A percentile compares a stretch with the other conserved stretches of the same genome.
phyloP scores from a whole-genome alignment of 2,113 vertebrate species.

The Heloderma charlesbogerti region DNA sequence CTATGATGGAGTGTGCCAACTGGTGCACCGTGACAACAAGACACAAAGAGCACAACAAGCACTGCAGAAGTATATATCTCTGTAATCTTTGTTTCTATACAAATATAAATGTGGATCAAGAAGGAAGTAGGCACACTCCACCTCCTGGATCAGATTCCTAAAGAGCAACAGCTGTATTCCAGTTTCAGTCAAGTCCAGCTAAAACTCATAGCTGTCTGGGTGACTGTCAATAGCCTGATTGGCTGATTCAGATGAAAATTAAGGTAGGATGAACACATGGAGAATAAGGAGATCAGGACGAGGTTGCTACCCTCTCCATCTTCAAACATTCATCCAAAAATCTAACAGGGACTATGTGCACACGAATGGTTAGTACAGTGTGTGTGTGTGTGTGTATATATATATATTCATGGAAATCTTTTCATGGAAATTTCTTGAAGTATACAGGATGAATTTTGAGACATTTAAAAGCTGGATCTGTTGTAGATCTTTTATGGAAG shows the following conservation, averaged over 20 bases:
- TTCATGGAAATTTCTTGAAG: too few relatives aligned
- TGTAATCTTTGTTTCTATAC: neutral
- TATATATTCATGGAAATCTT: too few relatives aligned
- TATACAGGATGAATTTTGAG: too few relatives aligned
- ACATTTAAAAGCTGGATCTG: too few relatives aligned
- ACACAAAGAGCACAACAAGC: neutral
- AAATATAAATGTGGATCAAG: neutral
- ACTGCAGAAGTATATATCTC: neutral
- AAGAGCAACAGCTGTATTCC: neutral
- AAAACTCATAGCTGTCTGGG: neutral
- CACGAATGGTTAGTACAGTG: too few relatives aligned
- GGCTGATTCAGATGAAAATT: neutral
- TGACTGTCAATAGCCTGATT: neutral
- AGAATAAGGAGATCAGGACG: neutral
- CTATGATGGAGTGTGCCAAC: neutral
- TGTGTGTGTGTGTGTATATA: too few relatives aligned
- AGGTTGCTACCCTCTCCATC: neutral
- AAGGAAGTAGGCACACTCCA: neutral
- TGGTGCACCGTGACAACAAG: neutral
- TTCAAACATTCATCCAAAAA: neutral
- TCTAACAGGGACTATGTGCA: neutral
- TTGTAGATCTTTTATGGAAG: too few relatives aligned
- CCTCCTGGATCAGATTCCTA: neutral
- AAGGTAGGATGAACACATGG: conserved; percentile 5
- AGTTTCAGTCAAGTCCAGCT: neutral